Percentiles rank a stretch among this genome's conserved stretches.
These are phyloP conservation scores for Varanus salvator DNA, from an alignment of 2,113 vertebrate species.

Conservation along the genomic window DNA sequence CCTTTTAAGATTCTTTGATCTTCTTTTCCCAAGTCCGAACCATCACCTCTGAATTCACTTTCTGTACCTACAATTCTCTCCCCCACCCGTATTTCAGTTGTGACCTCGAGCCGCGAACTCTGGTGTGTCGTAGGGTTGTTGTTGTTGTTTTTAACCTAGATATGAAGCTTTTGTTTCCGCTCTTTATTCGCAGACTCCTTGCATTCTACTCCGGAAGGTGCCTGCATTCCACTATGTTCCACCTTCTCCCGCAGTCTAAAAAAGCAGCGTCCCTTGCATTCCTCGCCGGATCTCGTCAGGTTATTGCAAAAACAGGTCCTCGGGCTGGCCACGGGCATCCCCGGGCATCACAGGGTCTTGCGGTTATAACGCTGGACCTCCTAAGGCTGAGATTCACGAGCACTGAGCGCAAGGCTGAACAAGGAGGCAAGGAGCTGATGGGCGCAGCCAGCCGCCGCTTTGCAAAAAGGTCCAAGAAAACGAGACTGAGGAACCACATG, in stretches of 20 bases:
- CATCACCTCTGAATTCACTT: not conserved
- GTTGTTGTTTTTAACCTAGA: conserved; percentile 69
- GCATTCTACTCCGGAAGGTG: conserved; percentile 67
- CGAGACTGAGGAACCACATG: no score
- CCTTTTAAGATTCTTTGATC: not conserved
- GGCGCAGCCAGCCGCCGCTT: not conserved
- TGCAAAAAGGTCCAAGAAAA: no score
- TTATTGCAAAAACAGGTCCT: not conserved
- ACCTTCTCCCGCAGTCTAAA: conserved; percentile 4
- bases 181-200: conserved; percentile 78
- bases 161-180: conserved; percentile 83
- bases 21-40: not conserved
- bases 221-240: conserved; percentile 78
- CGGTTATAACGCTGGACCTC: not conserved
- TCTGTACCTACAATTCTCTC: not conserved
- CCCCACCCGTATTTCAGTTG: conserved; percentile 52
- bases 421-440: not conserved
- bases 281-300: not conserved
- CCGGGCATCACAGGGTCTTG: not conserved
- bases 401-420: not conserved
- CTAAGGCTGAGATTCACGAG: no score
- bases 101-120: conserved; percentile 67
- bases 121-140: conserved; percentile 53
- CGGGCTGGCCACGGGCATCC: not conserved
- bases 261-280: no score